Base-by-base conservation (phyloP, 2,888 invertebrate species). In the Halictus quadricinctus region DNA sequence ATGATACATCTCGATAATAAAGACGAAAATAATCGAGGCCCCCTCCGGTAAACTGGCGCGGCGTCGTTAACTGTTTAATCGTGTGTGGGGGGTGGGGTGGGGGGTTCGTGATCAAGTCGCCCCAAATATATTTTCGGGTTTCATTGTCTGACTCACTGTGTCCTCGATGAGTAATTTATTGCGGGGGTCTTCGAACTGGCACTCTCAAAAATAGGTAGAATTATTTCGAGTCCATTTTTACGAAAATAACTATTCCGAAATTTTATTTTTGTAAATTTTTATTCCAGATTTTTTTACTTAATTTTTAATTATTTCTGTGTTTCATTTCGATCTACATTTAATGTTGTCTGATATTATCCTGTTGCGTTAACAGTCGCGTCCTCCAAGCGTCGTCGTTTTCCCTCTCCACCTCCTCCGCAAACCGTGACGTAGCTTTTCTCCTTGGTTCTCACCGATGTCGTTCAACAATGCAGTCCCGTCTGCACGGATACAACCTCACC, bases 401-500 rank as follows among this genome's bases (percentile, higher is more conserved):
- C 18, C 18, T 15, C 43, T 8, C 58, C 29, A 36, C 13, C 72
- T 18, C 6, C 13, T 43, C 4, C 43, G 5, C 13, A 18, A 1
- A 69, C 60, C 18, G 21, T 78, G 84, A 85, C 84, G 84, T 66
- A 80, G 83, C 84, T 85, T 83, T 77, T 84, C 84, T 80, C 84
- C 84, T 84, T 79, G 85, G 69, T 84, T 84, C 85, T 78, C 84
- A 80, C 86, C 80, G 73, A 80, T 79, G 80, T 81, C 83, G 79
- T 70, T 54, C 64, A 78, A 87, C 87, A 87, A 87, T 87, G 83
- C 80, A 72, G 64, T 73, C 76, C 70, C 82, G 83, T 85, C 83
- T 80, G 86, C 83, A 76, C 76, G 83, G 74, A 69, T 81, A 87
- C 79, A 87, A 87, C 86, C 86, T 79, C 80, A 79, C 80, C 83